Evolutionary conservation across 2,113 vertebrate genomes (phyloP).

Genomic region (Sylvietta virens): DNA sequence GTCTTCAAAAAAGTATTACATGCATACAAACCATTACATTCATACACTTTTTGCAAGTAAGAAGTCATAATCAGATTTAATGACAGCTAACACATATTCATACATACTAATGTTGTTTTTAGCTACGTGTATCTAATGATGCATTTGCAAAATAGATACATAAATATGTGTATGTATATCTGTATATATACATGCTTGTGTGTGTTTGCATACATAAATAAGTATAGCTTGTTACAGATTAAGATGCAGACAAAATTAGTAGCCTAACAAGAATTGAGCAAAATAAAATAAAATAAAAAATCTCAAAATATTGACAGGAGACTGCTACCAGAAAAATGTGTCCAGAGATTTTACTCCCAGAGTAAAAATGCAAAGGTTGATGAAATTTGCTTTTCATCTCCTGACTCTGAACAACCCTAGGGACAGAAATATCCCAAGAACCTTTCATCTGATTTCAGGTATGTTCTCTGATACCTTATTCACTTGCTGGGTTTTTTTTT

Average conservation of each 20-base stretch:
- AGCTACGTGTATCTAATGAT: background rate
- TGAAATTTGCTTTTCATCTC: background rate
- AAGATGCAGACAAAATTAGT: background rate
- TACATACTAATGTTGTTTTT: background rate
- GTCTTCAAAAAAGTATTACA: slow-evolving; percentile 27
- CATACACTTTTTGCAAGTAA: slow-evolving; percentile 17
- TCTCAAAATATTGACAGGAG: background rate
- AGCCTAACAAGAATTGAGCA: background rate
- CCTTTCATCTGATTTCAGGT: background rate
- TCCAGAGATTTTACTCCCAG: background rate
- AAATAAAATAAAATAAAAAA: background rate
- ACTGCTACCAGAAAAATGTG: background rate
- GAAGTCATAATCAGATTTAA: slow-evolving; percentile 57
- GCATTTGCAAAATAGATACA: slow-evolving; percentile 41
- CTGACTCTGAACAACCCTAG: background rate
- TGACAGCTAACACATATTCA: slow-evolving; percentile 30
- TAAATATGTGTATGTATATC: background rate
- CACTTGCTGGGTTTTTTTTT: background rate
- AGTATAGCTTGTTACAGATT: background rate
- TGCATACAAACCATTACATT: background rate
- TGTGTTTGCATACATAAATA: background rate
- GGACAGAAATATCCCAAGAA: background rate
- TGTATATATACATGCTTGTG: background rate
- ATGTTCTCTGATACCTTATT: background rate
- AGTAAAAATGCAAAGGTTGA: background rate